Percentiles rank a stretch among this genome's conserved stretches.
phyloP scores from a whole-genome alignment of 2,888 invertebrate genomes.

The Cryptophagus acutangulus region DNA sequence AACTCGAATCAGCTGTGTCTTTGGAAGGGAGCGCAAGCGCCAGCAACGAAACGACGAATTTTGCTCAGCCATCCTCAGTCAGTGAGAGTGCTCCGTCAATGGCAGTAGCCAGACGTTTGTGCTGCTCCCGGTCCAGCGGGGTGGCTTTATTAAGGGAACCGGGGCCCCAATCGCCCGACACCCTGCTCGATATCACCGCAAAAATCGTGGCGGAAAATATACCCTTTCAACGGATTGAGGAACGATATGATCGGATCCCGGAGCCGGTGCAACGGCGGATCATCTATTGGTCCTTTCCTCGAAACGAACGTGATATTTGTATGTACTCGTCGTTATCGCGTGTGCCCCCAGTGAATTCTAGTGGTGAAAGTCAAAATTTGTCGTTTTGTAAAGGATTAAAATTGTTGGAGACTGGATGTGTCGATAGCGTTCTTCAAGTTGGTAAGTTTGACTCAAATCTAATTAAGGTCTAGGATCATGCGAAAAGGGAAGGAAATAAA shows the following conservation, averaged over 20 bases:
- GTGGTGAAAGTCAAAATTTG: conserved; percentile 70
- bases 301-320: conserved; percentile 82
- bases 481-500: too few relatives aligned
- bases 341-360: conserved; percentile 48
- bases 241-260: conserved; percentile 80
- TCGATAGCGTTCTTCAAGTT: conserved; percentile 83
- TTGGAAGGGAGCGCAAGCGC: conserved; percentile 33
- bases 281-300: conserved; percentile 85
- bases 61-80: conserved; percentile 35
- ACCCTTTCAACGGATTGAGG: conserved; percentile 82
- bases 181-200: conserved; percentile 76
- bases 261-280: conserved; percentile 83
- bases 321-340: conserved; percentile 79
- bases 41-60: conserved; percentile 11
- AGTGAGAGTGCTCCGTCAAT: conserved; percentile 46
- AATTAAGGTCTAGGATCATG: too few relatives aligned
- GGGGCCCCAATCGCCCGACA: conserved; percentile 57
- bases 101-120: conserved; percentile 50
- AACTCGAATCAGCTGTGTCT: conserved; percentile 45
- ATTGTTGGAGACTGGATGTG: conserved; percentile 75
- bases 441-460: too few relatives aligned
- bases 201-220: conserved; percentile 79
- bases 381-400: conserved; percentile 84
- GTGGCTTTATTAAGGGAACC: conserved; percentile 38
- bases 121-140: conserved; percentile 48